These are phyloP conservation scores for Myocastor coypus DNA, from an alignment of 2,113 vertebrate genomes.

Conservation along the genomic window DNA sequence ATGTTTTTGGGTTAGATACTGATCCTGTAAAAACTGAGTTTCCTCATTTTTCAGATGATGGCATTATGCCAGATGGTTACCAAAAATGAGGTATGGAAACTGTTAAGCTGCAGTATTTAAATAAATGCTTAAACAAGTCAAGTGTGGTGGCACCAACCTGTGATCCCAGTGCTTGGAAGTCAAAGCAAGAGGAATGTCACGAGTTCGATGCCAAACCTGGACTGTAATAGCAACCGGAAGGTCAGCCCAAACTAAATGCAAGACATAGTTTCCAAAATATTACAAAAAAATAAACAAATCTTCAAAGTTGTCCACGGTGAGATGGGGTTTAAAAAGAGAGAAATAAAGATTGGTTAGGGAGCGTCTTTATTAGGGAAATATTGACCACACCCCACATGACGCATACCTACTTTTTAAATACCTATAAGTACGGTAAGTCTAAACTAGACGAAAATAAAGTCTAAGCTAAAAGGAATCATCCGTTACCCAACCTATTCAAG, in stretches of 20 bases:
- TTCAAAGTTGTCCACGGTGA: constrained; percentile 12
- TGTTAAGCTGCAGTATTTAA: neutral
- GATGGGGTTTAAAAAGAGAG: neutral
- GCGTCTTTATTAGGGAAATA: neutral
- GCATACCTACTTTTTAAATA: neutral
- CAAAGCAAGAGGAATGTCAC: neutral
- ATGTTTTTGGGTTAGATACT: neutral
- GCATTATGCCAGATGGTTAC: neutral
- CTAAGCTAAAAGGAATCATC: neutral
- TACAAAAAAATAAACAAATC: neutral
- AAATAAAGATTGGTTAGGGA: neutral
- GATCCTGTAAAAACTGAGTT: neutral
- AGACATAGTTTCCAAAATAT: neutral
- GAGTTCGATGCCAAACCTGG: neutral
- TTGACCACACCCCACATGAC: neutral
- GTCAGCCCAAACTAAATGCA: neutral
- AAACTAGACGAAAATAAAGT: neutral
- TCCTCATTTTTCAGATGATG: neutral
- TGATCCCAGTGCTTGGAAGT: neutral
- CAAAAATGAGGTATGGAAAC: neutral
- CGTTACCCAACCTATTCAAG: neutral
- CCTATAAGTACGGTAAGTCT: neutral
- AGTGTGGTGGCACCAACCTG: neutral
- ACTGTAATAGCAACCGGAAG: neutral
- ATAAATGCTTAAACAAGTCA: neutral